These are phyloP conservation scores for Zygogramma bicolorata DNA, from an alignment of 2,888 invertebrate genomes.

Conservation along the genomic window DNA sequence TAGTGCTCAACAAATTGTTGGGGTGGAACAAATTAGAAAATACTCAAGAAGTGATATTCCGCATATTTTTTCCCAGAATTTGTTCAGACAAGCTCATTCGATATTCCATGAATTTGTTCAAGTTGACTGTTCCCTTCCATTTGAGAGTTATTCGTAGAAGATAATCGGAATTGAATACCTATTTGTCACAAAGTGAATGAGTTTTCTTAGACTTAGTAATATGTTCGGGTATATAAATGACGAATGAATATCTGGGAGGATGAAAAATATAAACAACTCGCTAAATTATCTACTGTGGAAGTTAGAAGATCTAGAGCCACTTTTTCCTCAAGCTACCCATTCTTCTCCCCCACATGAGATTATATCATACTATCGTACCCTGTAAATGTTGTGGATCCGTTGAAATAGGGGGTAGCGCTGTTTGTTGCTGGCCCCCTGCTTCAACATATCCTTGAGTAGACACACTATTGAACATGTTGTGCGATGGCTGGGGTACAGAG, in stretches of 20 bases:
- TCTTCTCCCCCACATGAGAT: slow-evolving; percentile 93
- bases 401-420: slow-evolving; percentile 63
- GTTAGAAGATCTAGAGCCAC: slow-evolving; percentile 76
- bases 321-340: slow-evolving; percentile 83
- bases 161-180: too few relatives aligned
- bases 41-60: too few relatives aligned
- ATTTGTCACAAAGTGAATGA: too few relatives aligned
- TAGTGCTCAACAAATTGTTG: too few relatives aligned
- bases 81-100: too few relatives aligned
- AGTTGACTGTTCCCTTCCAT: too few relatives aligned
- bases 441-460: slow-evolving; percentile 57
- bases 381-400: slow-evolving; percentile 82
- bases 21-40: too few relatives aligned
- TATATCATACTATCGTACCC: slow-evolving; percentile 95
- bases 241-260: slow-evolving; percentile 36
- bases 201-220: too few relatives aligned
- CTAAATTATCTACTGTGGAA: slow-evolving; percentile 61
- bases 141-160: too few relatives aligned
- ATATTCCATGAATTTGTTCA: too few relatives aligned
- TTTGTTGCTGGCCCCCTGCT: slow-evolving; percentile 57
- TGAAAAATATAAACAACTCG: not conserved
- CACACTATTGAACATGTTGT: slow-evolving; percentile 54
- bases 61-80: too few relatives aligned
- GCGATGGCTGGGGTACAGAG: slow-evolving; percentile 54
- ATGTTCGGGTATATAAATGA: too few relatives aligned